Conservation (phyloP, 2,888 invertebrate genomes). For the Podabrus alpinus region DNA sequence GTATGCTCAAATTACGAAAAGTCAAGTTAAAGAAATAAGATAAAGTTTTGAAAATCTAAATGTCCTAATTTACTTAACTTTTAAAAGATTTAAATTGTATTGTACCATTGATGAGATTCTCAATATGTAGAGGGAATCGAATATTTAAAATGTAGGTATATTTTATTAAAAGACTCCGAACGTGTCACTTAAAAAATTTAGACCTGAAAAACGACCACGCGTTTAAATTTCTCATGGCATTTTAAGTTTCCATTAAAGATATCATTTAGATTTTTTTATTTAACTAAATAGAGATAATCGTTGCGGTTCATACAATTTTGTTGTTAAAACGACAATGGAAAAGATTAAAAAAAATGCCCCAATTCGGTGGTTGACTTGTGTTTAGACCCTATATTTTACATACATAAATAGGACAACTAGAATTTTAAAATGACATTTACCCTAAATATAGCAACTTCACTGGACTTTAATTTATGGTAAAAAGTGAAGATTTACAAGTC, state of each 20-base stretch:
- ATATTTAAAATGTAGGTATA: background rate
- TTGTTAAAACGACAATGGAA: constrained; percentile 19
- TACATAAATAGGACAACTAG: constrained; percentile 14
- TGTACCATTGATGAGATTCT: background rate
- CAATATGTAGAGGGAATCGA: background rate
- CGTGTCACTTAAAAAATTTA: background rate
- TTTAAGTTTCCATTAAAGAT: constrained; percentile 21
- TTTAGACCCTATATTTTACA: constrained; percentile 11
- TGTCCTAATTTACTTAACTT: background rate
- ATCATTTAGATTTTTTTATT: constrained; percentile 16
- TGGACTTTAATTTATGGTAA: constrained; percentile 16
- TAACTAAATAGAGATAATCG: constrained; percentile 19
- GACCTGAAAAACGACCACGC: constrained; percentile 17
- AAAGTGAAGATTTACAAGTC: constrained; percentile 27
- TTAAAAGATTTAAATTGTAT: background rate
- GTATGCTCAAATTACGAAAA: no score
- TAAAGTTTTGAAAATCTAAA: background rate
- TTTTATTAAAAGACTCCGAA: background rate
- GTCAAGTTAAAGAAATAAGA: no score
- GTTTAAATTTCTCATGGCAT: constrained; percentile 26
- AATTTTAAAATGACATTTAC: background rate
- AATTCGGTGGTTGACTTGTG: constrained; percentile 22
- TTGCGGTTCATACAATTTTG: constrained; percentile 19
- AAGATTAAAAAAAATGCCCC: constrained; percentile 16
- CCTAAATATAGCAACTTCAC: background rate